These are phyloP conservation scores for Nemapogon koenigi DNA, from an alignment of 2,888 invertebrate genomes.

Conservation along the genomic window DNA sequence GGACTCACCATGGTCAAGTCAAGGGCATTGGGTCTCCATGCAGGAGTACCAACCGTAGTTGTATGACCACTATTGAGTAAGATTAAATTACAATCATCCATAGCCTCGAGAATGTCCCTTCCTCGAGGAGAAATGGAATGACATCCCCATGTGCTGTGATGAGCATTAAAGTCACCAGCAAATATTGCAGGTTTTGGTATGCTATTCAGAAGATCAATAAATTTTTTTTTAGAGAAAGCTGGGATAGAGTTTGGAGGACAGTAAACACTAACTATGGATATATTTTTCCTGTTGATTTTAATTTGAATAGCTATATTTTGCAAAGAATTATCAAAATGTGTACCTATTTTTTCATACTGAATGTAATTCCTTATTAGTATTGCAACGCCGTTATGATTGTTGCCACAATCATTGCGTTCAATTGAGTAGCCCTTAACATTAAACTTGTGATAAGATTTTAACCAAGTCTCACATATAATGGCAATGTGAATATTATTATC, in stretches of 20 bases:
- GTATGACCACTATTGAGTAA: background rate
- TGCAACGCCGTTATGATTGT: background rate
- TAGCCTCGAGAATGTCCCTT: background rate
- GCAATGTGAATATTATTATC: constrained; percentile 1
- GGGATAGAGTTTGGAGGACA: constrained; percentile 18
- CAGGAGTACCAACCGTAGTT: background rate
- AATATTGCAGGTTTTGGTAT: background rate
- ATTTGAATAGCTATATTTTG: background rate
- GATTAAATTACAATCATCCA: background rate
- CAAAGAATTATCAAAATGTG: background rate
- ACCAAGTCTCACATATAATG: constrained; percentile 2
- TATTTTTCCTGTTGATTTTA: background rate
- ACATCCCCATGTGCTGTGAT: background rate
- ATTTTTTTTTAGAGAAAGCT: background rate
- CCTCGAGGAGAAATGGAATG: background rate
- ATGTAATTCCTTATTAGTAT: background rate
- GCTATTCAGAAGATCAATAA: background rate
- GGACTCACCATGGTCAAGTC: background rate
- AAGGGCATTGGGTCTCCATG: background rate
- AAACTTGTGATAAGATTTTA: background rate
- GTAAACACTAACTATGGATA: background rate
- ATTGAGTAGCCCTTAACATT: background rate
- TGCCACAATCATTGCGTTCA: background rate
- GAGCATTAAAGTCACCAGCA: too few relatives aligned
- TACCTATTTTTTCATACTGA: background rate